These are phyloP conservation scores for Trichopoda pennipes DNA, from an alignment of 2,888 invertebrate genomes.

Conservation along the genomic window DNA sequence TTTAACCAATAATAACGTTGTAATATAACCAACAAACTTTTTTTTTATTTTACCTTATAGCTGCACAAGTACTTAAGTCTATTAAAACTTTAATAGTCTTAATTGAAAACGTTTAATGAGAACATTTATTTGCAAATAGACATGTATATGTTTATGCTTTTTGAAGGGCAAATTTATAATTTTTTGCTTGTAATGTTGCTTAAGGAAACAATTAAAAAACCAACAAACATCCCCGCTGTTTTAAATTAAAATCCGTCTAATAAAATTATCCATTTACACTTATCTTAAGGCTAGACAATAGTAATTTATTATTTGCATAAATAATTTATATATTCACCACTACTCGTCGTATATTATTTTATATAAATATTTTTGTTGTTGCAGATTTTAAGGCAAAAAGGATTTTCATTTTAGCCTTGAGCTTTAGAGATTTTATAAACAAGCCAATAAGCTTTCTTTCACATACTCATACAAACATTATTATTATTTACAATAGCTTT, in stretches of 20 bases:
- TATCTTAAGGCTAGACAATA: constrained; percentile 46
- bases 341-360: too few relatives aligned
- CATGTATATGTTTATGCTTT: constrained; percentile 57
- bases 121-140: constrained; percentile 62
- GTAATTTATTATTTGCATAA: constrained; percentile 51
- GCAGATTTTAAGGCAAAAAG: constrained; percentile 31
- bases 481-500: constrained; percentile 21
- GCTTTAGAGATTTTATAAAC: constrained; percentile 55
- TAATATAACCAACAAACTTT: not conserved
- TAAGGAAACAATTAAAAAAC: not conserved
- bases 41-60: constrained; percentile 4
- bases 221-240: too few relatives aligned
- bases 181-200: constrained; percentile 45
- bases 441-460: constrained; percentile 44
- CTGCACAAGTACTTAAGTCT: not conserved
- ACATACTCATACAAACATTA: not conserved
- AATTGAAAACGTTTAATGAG: constrained; percentile 7
- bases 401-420: constrained; percentile 58
- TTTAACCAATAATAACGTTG: constrained; percentile 5
- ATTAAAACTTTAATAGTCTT: not conserved
- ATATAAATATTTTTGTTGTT: too few relatives aligned
- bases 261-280: constrained; percentile 18
- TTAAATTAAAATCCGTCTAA: not conserved
- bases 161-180: too few relatives aligned
- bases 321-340: constrained; percentile 22